These are phyloP conservation scores for Parazoanthus atlanticus DNA, from an alignment of 92 coral and sea anemone genomes.

Conservation along the genomic window DNA sequence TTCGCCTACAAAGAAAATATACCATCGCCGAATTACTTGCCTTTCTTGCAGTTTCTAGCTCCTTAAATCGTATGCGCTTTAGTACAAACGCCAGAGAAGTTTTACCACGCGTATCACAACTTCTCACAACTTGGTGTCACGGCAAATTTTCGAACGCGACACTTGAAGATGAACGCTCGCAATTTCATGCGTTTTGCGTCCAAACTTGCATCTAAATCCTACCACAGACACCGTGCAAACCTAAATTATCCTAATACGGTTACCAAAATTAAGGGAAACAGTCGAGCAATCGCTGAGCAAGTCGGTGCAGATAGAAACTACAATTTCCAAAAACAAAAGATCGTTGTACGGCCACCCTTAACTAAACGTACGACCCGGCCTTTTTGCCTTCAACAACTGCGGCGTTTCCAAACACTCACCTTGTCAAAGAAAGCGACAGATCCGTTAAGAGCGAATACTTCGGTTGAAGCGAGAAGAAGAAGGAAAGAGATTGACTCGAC, in stretches of 20 bases:
- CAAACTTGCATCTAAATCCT: background rate
- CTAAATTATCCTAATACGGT: background rate
- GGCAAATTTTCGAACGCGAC: constrained; percentile 21
- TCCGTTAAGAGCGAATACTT: constrained; percentile 41
- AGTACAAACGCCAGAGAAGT: background rate
- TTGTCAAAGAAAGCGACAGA: constrained; percentile 13
- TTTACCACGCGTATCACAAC: background rate
- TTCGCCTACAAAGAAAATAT: constrained; percentile 47
- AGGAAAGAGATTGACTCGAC: background rate
- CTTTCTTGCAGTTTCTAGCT: background rate
- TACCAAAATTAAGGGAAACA: background rate
- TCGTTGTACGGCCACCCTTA: constrained; percentile 6
- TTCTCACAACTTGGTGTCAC: constrained; percentile 15
- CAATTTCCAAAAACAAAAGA: constrained; percentile 42
- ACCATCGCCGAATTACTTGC: background rate
- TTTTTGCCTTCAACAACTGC: background rate
- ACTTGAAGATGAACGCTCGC: background rate
- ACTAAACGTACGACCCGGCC: background rate
- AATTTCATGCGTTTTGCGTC: constrained; percentile 25
- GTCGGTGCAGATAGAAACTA: constrained; percentile 16
- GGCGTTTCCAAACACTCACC: constrained; percentile 4
- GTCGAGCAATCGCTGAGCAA: constrained; percentile 12
- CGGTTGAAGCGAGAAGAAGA: constrained; percentile 13
- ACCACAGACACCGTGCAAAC: background rate
- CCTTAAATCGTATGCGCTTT: background rate